Conservation (phyloP, 2,888 invertebrate species). For the Ariolimax columbianus region DNA sequence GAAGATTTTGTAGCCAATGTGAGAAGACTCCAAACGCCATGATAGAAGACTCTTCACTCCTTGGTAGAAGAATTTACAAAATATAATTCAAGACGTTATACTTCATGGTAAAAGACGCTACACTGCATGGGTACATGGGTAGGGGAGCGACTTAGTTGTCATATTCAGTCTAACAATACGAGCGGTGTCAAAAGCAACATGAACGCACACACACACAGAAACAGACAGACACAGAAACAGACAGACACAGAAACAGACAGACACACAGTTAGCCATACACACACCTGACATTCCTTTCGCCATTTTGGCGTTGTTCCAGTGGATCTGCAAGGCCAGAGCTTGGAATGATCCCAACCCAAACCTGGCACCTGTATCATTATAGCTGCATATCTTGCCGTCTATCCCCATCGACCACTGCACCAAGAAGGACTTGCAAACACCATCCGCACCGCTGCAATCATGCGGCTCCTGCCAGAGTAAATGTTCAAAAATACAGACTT, state of each 20-base stretch:
- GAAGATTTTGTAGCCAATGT: no score
- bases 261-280: neutral
- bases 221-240: neutral
- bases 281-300: constrained; percentile 55
- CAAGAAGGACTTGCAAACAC: constrained; percentile 63
- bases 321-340: constrained; percentile 66
- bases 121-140: no score
- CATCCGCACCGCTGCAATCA: constrained; percentile 61
- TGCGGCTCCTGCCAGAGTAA: constrained; percentile 57
- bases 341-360: constrained; percentile 64
- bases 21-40: no score
- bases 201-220: neutral
- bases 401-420: constrained; percentile 70
- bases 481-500: no score
- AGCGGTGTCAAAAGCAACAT: no score
- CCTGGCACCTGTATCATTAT: constrained; percentile 62
- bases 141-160: no score
- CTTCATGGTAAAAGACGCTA: no score
- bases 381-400: constrained; percentile 60
- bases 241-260: neutral
- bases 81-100: no score
- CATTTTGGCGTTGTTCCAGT: constrained; percentile 67
- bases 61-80: no score
- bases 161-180: no score
- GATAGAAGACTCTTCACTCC: no score